phyloP scores from a whole-genome alignment of 1,140 invertebrate species.

The Aphidius gifuensis region DNA sequence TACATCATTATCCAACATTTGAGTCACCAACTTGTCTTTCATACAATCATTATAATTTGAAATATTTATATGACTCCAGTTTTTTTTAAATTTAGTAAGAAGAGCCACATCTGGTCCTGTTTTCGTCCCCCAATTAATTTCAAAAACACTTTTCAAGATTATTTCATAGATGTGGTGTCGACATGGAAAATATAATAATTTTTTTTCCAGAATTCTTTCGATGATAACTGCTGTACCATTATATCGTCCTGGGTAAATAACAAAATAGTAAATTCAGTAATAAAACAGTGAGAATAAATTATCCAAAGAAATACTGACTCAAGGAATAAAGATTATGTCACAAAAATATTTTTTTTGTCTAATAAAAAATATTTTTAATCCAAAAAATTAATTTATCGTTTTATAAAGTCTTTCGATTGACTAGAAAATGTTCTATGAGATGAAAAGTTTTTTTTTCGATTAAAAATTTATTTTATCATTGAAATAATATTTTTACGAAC shows the following conservation, averaged over 20 bases:
- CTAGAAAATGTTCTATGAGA: no score
- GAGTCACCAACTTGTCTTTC: slow-evolving; percentile 1
- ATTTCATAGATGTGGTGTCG: slow-evolving; percentile 38
- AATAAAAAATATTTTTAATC: no score
- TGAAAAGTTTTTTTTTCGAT: no score
- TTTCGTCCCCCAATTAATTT: slow-evolving; percentile 8
- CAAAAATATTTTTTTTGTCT: no score
- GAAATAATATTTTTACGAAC: neutral
- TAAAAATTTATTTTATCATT: neutral
- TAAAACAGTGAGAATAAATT: no score
- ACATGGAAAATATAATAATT: slow-evolving; percentile 29
- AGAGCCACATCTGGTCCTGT: slow-evolving; percentile 12
- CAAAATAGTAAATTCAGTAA: neutral
- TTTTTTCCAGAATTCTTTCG: slow-evolving; percentile 23
- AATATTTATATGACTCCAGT: slow-evolving; percentile 17
- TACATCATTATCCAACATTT: neutral
- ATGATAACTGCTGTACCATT: slow-evolving; percentile 11
- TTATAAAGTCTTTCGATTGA: no score
- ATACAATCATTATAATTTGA: slow-evolving; percentile 1
- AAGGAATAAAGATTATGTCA: no score
- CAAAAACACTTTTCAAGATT: slow-evolving; percentile 6
- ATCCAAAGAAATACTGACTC: no score
- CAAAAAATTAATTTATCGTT: no score
- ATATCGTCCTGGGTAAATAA: neutral
- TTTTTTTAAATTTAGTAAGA: slow-evolving; percentile 15